These are phyloP conservation scores for Thalassophryne amazonica DNA, from an alignment of 2,797 vertebrate species.

Conservation along the genomic window DNA sequence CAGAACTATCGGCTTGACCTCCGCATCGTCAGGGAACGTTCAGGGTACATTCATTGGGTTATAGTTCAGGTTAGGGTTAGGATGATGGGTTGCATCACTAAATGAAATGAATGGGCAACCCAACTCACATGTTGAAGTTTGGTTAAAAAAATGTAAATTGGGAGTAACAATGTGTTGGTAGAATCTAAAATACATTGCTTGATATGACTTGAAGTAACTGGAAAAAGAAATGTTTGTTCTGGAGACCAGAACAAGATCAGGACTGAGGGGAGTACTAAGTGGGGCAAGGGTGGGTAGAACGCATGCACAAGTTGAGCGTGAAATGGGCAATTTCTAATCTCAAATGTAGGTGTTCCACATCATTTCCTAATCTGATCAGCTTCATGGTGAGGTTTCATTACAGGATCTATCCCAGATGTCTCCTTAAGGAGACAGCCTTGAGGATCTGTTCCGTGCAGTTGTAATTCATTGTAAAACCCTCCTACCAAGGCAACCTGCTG, in stretches of 20 bases:
- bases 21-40: too few species aligned
- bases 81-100: too few species aligned
- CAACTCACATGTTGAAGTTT: too few species aligned
- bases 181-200: too few species aligned
- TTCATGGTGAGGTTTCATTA: constrained; percentile 65
- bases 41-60: too few species aligned
- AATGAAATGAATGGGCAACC: too few species aligned
- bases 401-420: constrained; percentile 63
- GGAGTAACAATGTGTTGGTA: too few species aligned
- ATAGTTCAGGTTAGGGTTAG: too few species aligned
- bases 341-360: constrained; percentile 66
- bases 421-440: constrained; percentile 54
- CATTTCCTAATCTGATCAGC: constrained; percentile 68
- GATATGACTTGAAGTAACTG: too few species aligned
- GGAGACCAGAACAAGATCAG: constrained; percentile 45
- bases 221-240: too few species aligned
- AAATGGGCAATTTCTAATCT: constrained; percentile 72
- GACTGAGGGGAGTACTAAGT: constrained; percentile 45
- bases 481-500: constrained; percentile 42
- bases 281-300: constrained; percentile 28
- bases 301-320: constrained; percentile 49
- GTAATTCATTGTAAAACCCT: constrained; percentile 45
- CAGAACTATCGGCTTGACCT: too few species aligned
- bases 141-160: too few species aligned
- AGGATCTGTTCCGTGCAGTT: constrained; percentile 33